Percentiles rank a stretch among this genome's conserved stretches.
Evolutionary conservation across 2,888 invertebrate genomes (phyloP).

Genomic region (Thereva unica): DNA sequence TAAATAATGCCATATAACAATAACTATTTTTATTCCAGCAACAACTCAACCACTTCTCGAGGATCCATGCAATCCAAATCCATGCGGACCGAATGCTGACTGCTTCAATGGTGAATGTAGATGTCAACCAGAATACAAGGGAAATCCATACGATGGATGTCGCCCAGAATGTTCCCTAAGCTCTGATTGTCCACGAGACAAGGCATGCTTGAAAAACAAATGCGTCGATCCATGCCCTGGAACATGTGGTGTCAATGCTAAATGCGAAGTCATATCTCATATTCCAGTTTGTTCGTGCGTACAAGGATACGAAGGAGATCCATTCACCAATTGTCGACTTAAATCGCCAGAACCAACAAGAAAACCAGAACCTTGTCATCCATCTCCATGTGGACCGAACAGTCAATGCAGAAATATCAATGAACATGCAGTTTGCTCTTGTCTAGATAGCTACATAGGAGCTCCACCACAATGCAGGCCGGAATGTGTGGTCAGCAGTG

Average conservation of each 20-base stretch:
- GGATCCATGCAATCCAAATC: slow-evolving; percentile 71
- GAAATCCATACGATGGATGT: slow-evolving; percentile 69
- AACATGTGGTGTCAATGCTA: slow-evolving; percentile 72
- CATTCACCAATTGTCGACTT: slow-evolving; percentile 64
- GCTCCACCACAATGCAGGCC: slow-evolving; percentile 71
- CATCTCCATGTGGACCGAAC: slow-evolving; percentile 67
- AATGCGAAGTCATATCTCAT: slow-evolving; percentile 74
- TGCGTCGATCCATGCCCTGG: slow-evolving; percentile 77
- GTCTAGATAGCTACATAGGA: slow-evolving; percentile 69
- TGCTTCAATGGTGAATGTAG: slow-evolving; percentile 72
- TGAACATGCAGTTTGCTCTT: slow-evolving; percentile 70
- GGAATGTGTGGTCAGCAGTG: slow-evolving; percentile 70
- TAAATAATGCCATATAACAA: slow-evolving; percentile 2
- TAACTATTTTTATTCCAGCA: slow-evolving; percentile 49
- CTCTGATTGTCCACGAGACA: slow-evolving; percentile 69
- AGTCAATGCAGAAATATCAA: slow-evolving; percentile 65
- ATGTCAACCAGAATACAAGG: slow-evolving; percentile 72
- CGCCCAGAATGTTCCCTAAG: slow-evolving; percentile 76
- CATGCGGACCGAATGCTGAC: slow-evolving; percentile 77
- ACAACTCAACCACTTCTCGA: slow-evolving; percentile 56
- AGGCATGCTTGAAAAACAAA: slow-evolving; percentile 71
- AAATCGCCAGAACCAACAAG: slow-evolving; percentile 48
- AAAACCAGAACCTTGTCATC: slow-evolving; percentile 58
- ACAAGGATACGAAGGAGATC: slow-evolving; percentile 71
- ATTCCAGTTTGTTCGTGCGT: slow-evolving; percentile 75